These are phyloP conservation scores for Sebastes jordani DNA, from an alignment of 2,797 vertebrate genomes.

Conservation along the genomic window DNA sequence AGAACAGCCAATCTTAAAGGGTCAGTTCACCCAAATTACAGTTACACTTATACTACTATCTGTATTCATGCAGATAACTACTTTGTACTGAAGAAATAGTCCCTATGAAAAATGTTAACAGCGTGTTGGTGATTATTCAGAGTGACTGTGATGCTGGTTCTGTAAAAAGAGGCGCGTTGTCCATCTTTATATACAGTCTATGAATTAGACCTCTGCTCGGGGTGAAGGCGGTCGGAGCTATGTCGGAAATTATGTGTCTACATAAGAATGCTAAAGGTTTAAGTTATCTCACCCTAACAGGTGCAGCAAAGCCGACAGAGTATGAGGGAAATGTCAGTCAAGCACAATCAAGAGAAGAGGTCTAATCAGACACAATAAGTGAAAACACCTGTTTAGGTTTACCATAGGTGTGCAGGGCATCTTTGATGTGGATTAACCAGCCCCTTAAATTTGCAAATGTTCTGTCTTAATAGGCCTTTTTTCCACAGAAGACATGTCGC, in stretches of 20 bases:
- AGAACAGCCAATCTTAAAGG: neutral
- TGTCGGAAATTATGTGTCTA: neutral
- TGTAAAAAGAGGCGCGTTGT: neutral
- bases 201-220: neutral
- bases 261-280: neutral
- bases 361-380: slow-evolving; percentile 5
- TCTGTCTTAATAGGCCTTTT: too few relatives aligned
- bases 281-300: neutral
- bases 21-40: neutral
- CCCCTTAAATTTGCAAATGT: too few relatives aligned
- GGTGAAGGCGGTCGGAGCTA: neutral
- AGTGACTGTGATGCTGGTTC: neutral
- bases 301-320: neutral
- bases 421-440: neutral
- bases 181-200: too few relatives aligned
- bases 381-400: neutral
- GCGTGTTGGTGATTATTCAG: neutral
- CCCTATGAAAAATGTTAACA: neutral
- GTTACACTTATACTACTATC: neutral
- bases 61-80: neutral
- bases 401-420: neutral
- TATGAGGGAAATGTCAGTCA: slow-evolving; percentile 23
- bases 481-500: too few relatives aligned
- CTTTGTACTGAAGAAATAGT: neutral
- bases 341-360: neutral